Evolutionary conservation across 2,888 invertebrate genomes (phyloP).

Genomic region (Cephus sareptanus): DNA sequence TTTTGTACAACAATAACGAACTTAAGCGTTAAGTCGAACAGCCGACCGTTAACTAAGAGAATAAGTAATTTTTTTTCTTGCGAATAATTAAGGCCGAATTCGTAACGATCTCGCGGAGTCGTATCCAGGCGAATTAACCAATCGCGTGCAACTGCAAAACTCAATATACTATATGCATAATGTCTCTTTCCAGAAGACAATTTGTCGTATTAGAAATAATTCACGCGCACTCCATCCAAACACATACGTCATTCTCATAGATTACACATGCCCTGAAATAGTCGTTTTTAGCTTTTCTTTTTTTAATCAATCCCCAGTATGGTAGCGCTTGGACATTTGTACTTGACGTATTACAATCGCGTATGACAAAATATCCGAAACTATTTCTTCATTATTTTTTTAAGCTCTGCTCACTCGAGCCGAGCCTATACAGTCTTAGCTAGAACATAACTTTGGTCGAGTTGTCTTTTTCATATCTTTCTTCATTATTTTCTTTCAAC

Average conservation of each 20-base stretch:
- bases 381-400: slow-evolving; percentile 10
- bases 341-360: slow-evolving; percentile 49
- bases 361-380: slow-evolving; percentile 56
- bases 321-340: slow-evolving; percentile 50
- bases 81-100: neutral
- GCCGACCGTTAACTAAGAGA: neutral
- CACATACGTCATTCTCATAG: neutral
- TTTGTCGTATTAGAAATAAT: neutral
- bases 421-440: slow-evolving; percentile 31
- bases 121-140: neutral
- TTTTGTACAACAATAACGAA: slow-evolving; percentile 21
- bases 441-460: slow-evolving; percentile 42
- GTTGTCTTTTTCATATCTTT: slow-evolving; percentile 21
- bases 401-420: slow-evolving; percentile 1
- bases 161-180: neutral
- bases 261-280: neutral
- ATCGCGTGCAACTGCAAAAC: neutral
- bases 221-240: neutral
- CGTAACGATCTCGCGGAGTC: neutral
- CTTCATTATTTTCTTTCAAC: slow-evolving; percentile 23
- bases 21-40: neutral
- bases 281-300: neutral
- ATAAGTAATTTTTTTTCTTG: neutral
- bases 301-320: neutral
- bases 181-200: neutral